Evolutionary conservation across 2,888 invertebrate genomes (phyloP).

Genomic region (Euclidia mi): DNA sequence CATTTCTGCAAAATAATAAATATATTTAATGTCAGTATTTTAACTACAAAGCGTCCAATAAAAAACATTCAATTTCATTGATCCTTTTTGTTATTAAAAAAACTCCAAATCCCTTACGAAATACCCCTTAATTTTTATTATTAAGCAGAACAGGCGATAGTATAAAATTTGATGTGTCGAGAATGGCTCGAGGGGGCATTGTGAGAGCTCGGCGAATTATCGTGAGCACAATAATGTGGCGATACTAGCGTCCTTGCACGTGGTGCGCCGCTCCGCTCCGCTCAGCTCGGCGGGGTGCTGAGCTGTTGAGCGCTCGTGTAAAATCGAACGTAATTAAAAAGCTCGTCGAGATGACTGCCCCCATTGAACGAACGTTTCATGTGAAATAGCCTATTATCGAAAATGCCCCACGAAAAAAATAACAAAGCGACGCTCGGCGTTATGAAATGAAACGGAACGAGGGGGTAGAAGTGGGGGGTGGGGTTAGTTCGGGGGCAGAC

Average conservation of each 20-base stretch:
- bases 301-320: slow-evolving; percentile 32
- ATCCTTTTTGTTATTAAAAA: slow-evolving; percentile 36
- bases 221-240: slow-evolving; percentile 41
- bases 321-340: slow-evolving; percentile 64
- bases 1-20: slow-evolving; percentile 17
- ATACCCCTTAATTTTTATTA: slow-evolving; percentile 52
- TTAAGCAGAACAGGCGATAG: slow-evolving; percentile 42
- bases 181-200: slow-evolving; percentile 21
- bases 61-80: slow-evolving; percentile 29
- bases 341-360: slow-evolving; percentile 48
- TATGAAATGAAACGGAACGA: slow-evolving; percentile 60
- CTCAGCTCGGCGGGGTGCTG: slow-evolving; percentile 1
- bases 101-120: slow-evolving; percentile 38
- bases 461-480: slow-evolving; percentile 14
- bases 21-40: slow-evolving; percentile 12
- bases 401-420: slow-evolving; percentile 57
- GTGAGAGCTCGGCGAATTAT: slow-evolving; percentile 38
- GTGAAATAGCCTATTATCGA: slow-evolving; percentile 64
- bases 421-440: slow-evolving; percentile 49
- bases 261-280: slow-evolving; percentile 8
- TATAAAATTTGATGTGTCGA: slow-evolving; percentile 46
- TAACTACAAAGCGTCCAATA: slow-evolving; percentile 27
- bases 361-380: slow-evolving; percentile 57
- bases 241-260: slow-evolving; percentile 29
- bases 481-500: slow-evolving; percentile 28